Base-by-base conservation (phyloP, 1,140 invertebrate genomes). In the Trichogramma pretiosum region DNA sequence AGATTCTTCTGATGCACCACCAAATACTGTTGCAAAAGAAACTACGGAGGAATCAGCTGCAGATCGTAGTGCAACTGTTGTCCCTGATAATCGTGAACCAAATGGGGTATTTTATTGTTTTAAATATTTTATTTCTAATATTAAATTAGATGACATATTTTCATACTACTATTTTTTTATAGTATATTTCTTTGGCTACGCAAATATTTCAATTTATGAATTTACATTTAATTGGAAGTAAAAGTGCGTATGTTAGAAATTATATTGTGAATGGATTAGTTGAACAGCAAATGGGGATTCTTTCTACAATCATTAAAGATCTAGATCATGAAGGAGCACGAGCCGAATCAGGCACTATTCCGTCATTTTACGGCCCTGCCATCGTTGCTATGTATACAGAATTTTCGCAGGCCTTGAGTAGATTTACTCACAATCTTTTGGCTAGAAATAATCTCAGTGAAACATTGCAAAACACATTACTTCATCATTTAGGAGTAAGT, bases 31-130 rank as follows among this genome's bases (percentile, higher is more conserved):
- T 3, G 74, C 73, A 1, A 75, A 75, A 37, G 83, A 86, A 50
- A 65, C 62, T 14, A 70, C 67, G 51, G 74, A 71, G 21, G 76
- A 81, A 50, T 59, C 70, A 8, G 74, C 70, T 34, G 69, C 74
- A 2, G 61, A 70, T 57, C 58, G 65, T 23, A 61, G 63, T 33
- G 48, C 66, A 3, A 74, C 76, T 26, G 78, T 92, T 34, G 85
- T 94, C 44, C 89, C 89, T 2, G 90, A 93, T 57, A 89, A 91
- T 66, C 81, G 86, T 46, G 91, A 95, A 64, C 89, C 90, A 8
- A 86, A 93, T 66, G 86, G 86, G 42, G 84, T 87, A 75, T 46
- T 53, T 44, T 19, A 23, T 24, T 43, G 23, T 44, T 44, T 55
- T 41, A 19, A 28, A 24, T 36, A 40, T 5, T 23, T 51, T 56